Evolutionary conservation across 2,113 vertebrate species (phyloP).

Genomic region (Solenodon paradoxus): DNA sequence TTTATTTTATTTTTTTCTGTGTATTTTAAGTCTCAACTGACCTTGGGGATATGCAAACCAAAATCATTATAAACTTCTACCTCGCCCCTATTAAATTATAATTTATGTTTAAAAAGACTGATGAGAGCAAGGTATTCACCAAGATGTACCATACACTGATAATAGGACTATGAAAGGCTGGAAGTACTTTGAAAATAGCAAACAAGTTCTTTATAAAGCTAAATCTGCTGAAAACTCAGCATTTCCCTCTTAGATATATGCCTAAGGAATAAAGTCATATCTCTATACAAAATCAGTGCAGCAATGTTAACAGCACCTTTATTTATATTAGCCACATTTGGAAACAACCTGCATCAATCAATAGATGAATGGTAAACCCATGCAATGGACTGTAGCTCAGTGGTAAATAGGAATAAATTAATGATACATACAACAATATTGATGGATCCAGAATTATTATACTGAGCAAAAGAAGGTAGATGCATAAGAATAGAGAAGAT

Average conservation of each 20-base stretch:
- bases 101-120: neutral
- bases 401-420: neutral
- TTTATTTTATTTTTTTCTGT: neutral
- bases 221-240: neutral
- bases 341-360: neutral
- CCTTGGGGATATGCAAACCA: neutral
- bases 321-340: neutral
- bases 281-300: neutral
- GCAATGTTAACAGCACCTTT: neutral
- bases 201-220: neutral
- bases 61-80: neutral
- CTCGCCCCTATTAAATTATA: neutral
- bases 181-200: neutral
- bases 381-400: neutral
- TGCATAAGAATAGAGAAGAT: neutral
- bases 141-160: neutral
- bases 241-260: neutral
- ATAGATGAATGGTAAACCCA: neutral
- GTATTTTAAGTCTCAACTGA: slow-evolving; percentile 19
- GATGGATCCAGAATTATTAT: neutral
- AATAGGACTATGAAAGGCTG: neutral
- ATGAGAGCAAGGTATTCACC: neutral
- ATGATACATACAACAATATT: neutral
- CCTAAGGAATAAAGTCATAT: slow-evolving; percentile 10
- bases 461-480: neutral